These are phyloP conservation scores for Chlorospingus flavigularis DNA, from an alignment of 2,797 vertebrate genomes.

Conservation along the genomic window DNA sequence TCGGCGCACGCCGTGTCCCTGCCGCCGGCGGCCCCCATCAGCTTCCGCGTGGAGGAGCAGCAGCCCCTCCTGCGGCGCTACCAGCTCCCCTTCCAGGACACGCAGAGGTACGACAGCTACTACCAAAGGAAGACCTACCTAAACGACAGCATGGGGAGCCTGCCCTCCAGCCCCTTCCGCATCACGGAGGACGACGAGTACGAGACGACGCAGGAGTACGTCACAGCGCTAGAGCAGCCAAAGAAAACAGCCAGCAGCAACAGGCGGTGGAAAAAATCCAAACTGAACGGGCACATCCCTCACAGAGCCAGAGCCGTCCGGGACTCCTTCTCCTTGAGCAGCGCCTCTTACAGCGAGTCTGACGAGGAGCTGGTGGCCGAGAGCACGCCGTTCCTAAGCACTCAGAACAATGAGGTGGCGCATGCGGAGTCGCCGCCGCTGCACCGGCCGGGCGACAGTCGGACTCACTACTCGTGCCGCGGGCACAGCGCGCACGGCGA, in stretches of 20 bases:
- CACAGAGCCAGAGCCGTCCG: slow-evolving; percentile 87
- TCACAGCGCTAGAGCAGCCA: slow-evolving; percentile 91
- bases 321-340: slow-evolving; percentile 91
- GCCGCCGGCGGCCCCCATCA: slow-evolving; percentile 88
- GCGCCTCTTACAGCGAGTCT: slow-evolving; percentile 92
- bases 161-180: slow-evolving; percentile 92
- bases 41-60: slow-evolving; percentile 89
- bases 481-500: slow-evolving; percentile 81
- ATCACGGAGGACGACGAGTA: slow-evolving; percentile 94
- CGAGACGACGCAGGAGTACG: slow-evolving; percentile 95
- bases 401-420: slow-evolving; percentile 85
- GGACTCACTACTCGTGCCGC: slow-evolving; percentile 91
- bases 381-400: slow-evolving; percentile 96
- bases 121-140: slow-evolving; percentile 89
- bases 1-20: slow-evolving; percentile 91
- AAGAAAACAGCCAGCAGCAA: slow-evolving; percentile 89
- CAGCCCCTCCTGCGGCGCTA: slow-evolving; percentile 89
- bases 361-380: slow-evolving; percentile 93
- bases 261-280: slow-evolving; percentile 90
- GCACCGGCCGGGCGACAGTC: slow-evolving; percentile 87
- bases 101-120: slow-evolving; percentile 89
- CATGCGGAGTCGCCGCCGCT: slow-evolving; percentile 85
- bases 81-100: slow-evolving; percentile 82
- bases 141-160: slow-evolving; percentile 91
- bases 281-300: slow-evolving; percentile 92